phyloP scores from a whole-genome alignment of 1,140 invertebrate species.

The Leguminivora glycinivorella region DNA sequence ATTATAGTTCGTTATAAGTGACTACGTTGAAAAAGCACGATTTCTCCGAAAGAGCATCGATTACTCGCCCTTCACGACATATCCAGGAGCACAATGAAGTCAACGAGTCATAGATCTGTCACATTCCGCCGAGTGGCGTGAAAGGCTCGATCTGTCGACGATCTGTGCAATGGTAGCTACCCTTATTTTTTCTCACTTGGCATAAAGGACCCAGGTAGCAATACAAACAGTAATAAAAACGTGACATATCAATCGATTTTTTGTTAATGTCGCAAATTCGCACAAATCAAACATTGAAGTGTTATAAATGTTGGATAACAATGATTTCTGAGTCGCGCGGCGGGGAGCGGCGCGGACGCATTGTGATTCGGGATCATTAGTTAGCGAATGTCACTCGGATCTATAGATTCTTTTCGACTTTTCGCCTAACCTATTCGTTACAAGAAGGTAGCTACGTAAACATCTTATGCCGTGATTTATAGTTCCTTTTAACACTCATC shows the following conservation, averaged over 20 bases:
- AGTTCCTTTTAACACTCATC: slow-evolving; percentile 38
- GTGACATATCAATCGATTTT: slow-evolving; percentile 74
- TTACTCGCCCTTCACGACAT: slow-evolving; percentile 52
- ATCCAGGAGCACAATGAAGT: slow-evolving; percentile 53
- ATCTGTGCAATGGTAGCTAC: slow-evolving; percentile 46
- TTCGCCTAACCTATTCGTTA: slow-evolving; percentile 52
- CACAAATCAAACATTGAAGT: slow-evolving; percentile 78
- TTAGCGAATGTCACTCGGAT: slow-evolving; percentile 64
- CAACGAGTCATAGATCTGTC: slow-evolving; percentile 60
- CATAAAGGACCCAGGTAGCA: slow-evolving; percentile 71
- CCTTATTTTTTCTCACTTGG: slow-evolving; percentile 51
- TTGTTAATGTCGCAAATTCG: slow-evolving; percentile 67
- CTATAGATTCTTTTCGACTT: slow-evolving; percentile 53
- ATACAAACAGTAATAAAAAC: slow-evolving; percentile 75
- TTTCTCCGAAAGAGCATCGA: slow-evolving; percentile 51
- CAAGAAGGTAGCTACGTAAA: slow-evolving; percentile 68
- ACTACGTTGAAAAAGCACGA: not conserved
- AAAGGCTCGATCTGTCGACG: slow-evolving; percentile 48
- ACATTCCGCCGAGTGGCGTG: slow-evolving; percentile 48
- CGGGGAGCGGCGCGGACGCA: slow-evolving; percentile 55
- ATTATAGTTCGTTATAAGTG: not conserved
- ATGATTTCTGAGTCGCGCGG: slow-evolving; percentile 59
- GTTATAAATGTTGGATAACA: slow-evolving; percentile 71
- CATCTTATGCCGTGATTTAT: slow-evolving; percentile 65
- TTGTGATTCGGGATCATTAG: slow-evolving; percentile 70